Base-by-base conservation (phyloP, 2,888 invertebrate species). In the Enoplolaimus lenunculus region DNA sequence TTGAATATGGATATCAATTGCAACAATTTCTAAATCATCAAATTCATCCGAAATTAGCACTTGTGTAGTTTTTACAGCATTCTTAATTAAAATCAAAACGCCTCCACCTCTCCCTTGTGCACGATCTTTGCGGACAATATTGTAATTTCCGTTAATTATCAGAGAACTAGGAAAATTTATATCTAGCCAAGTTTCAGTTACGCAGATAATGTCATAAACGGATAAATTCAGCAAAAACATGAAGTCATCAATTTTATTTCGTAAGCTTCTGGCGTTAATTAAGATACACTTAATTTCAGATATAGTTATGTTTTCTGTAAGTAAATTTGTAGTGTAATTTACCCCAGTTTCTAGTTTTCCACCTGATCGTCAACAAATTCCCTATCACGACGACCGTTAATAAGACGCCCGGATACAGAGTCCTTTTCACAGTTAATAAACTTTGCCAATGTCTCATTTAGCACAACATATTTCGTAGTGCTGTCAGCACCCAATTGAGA, bases 191-290 rank as follows among this genome's bases (percentile, higher is more conserved):
- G 62, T 62, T 62, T 62, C 62, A 29, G 62, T 13, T 31, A 62
- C 62, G 16, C 28, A 62, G 13, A 62, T 29, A 62, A 62, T 62
- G 62, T 62, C 62, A 62, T 62, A 62, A 26, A 29, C 62, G 7
- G 7, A 13, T 13, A 29, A 7, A 62, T 26, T 31, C 16, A 62
- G 13, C 7, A 62, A n/a, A 26, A 62, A 31, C 31, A 29, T 3
- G n/a, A 62, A n/a, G 62, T 62, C 31, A 62, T 62, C 62, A 13
- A 62, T 29, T 62, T 62, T 62, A 31, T 62, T 62, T 29, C 28
- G 29, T 3, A 62, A 29, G 28, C 62, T 62, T 62, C 62, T 26
- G 16, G 62, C 62, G 28, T 62, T 62, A 62, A 62, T 62, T 62
- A 62, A 29, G 28, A 26, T 62, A 31, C 62, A 62, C 7, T 62